Percentiles rank a stretch among this genome's conserved stretches.
phyloP scores from a whole-genome alignment of 2,888 invertebrate species.

The Ichneumon xanthorius region DNA sequence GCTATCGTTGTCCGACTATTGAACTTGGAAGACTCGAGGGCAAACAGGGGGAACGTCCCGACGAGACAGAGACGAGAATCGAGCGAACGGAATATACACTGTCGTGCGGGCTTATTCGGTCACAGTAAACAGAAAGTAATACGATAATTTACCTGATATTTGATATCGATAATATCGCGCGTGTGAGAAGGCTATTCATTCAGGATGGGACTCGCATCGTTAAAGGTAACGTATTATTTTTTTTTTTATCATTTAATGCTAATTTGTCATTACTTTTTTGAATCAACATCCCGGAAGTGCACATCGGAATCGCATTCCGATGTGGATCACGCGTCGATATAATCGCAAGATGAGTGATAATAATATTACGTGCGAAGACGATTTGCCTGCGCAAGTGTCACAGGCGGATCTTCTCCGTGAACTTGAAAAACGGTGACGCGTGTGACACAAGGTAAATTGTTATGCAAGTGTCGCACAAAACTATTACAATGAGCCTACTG shows the following conservation, averaged over 20 bases:
- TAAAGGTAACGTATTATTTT: constrained; percentile 51
- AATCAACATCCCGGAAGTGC: no score
- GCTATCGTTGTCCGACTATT: not conserved
- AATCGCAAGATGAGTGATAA: not conserved
- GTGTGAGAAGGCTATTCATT: not conserved
- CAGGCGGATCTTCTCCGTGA: not conserved
- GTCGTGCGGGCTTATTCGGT: not conserved
- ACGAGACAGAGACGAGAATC: not conserved
- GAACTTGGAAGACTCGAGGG: not conserved
- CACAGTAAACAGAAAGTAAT: not conserved
- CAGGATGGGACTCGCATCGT: constrained; percentile 52
- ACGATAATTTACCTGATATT: not conserved
- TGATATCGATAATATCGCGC: constrained; percentile 34
- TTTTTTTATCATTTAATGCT: not conserved
- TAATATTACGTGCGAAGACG: not conserved
- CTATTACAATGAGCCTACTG: constrained; percentile 15
- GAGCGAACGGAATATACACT: not conserved
- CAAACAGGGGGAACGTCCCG: not conserved
- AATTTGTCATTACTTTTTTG: no score
- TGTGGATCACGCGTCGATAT: not conserved
- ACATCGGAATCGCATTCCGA: no score
- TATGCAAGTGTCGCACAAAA: constrained; percentile 51
- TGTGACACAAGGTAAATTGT: constrained; percentile 35
- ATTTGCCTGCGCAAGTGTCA: constrained; percentile 7
- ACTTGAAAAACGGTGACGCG: constrained; percentile 42